Evolutionary conservation across 2,888 invertebrate species (phyloP).

Genomic region (Piscicola geometra): DNA sequence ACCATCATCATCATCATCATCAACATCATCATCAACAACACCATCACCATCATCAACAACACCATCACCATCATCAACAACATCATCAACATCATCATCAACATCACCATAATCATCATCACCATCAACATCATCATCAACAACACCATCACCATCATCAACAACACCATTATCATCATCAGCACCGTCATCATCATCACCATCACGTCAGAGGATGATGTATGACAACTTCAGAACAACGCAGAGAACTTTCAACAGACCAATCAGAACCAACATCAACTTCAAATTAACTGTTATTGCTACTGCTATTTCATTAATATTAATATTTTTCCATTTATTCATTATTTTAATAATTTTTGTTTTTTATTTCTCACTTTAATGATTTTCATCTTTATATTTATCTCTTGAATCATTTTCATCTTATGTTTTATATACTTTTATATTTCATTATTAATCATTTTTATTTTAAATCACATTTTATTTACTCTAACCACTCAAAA

Average conservation of each 20-base stretch:
- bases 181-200: constrained; percentile 32
- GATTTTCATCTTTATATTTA: too few relatives aligned
- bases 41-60: constrained; percentile 31
- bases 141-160: constrained; percentile 28
- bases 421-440: too few relatives aligned
- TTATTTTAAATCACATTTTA: too few relatives aligned
- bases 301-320: too few relatives aligned
- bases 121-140: constrained; percentile 31
- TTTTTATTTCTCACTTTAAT: too few relatives aligned
- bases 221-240: constrained; percentile 49
- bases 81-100: constrained; percentile 30
- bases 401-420: too few relatives aligned
- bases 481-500: too few relatives aligned
- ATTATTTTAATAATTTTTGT: too few relatives aligned
- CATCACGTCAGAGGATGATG: constrained; percentile 42
- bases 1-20: constrained; percentile 33
- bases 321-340: too few relatives aligned
- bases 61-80: constrained; percentile 30
- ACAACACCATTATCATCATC: constrained; percentile 22
- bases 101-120: constrained; percentile 34
- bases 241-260: constrained; percentile 46
- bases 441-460: too few relatives aligned
- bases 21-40: constrained; percentile 21
- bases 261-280: constrained; percentile 49
- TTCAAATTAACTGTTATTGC: constrained; percentile 36